Evolutionary conservation across 2,888 invertebrate genomes (phyloP).

Genomic region (Podotricha telesiphe): DNA sequence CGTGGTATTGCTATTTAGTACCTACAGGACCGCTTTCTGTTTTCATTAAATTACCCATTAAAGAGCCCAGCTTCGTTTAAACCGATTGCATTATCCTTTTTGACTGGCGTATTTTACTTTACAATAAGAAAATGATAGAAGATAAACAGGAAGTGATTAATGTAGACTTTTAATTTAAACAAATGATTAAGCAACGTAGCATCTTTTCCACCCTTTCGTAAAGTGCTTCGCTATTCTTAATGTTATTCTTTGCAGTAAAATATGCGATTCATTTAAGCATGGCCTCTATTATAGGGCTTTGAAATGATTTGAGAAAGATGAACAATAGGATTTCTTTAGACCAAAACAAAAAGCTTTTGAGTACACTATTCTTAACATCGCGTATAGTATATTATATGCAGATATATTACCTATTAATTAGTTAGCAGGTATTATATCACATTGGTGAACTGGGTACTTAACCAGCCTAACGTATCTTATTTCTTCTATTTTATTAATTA

Average conservation of each 20-base stretch:
- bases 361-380: conserved; percentile 32
- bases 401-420: too few species aligned
- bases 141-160: conserved; percentile 38
- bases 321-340: conserved; percentile 12
- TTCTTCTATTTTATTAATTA: too few species aligned
- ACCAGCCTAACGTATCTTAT: too few species aligned
- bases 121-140: background rate
- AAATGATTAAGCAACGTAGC: conserved; percentile 70
- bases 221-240: conserved; percentile 56
- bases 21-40: conserved; percentile 30
- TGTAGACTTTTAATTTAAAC: conserved; percentile 43
- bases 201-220: conserved; percentile 50
- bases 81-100: too few species aligned
- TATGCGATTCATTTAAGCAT: conserved; percentile 72
- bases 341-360: too few species aligned
- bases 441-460: too few species aligned
- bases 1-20: conserved; percentile 36
- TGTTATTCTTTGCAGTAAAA: conserved; percentile 52
- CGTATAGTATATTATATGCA: conserved; percentile 26
- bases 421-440: too few species aligned
- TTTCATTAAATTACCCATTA: too few species aligned
- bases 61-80: too few species aligned
- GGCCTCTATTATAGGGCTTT: conserved; percentile 62
- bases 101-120: too few species aligned
- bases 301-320: conserved; percentile 38